Evolutionary conservation across 2,113 vertebrate genomes (phyloP).

Genomic region (Hemicordylus capensis): DNA sequence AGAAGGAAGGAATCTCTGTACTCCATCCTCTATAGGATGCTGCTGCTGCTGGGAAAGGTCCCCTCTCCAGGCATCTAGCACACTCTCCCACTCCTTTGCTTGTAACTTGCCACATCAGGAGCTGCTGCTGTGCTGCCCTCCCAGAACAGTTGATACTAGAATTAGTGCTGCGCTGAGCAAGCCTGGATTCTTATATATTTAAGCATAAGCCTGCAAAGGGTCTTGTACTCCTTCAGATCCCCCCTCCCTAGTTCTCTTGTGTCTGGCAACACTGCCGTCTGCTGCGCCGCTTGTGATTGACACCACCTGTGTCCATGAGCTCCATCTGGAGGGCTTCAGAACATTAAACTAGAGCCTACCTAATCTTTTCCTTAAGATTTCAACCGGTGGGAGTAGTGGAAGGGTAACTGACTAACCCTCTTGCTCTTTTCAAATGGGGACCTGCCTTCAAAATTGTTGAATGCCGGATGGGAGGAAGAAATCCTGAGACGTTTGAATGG

Average conservation of each 20-base stretch:
- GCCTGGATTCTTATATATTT: neutral
- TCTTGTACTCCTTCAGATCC: neutral
- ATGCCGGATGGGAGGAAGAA: neutral
- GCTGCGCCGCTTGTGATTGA: neutral
- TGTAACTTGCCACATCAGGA: neutral
- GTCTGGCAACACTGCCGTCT: neutral
- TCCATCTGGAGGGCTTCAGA: constrained; percentile 13
- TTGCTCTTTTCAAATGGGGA: constrained; percentile 23
- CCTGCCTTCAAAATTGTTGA: neutral
- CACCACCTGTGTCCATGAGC: constrained; percentile 8
- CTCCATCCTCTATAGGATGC: neutral
- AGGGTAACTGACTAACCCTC: constrained; percentile 38
- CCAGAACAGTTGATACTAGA: neutral
- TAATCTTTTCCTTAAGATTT: neutral
- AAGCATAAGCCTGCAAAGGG: neutral
- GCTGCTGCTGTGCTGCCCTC: neutral
- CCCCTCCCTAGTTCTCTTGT: too few relatives aligned
- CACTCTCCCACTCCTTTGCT: neutral
- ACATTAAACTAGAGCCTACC: neutral
- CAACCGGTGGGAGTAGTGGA: neutral
- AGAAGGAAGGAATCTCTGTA: neutral
- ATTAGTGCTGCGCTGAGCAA: neutral
- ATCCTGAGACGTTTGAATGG: neutral
- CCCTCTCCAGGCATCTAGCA: neutral
- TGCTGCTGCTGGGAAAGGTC: neutral